Base-by-base conservation (phyloP, 53 echinoderm and acorn worm genomes). In the Paelopatides confundens region DNA sequence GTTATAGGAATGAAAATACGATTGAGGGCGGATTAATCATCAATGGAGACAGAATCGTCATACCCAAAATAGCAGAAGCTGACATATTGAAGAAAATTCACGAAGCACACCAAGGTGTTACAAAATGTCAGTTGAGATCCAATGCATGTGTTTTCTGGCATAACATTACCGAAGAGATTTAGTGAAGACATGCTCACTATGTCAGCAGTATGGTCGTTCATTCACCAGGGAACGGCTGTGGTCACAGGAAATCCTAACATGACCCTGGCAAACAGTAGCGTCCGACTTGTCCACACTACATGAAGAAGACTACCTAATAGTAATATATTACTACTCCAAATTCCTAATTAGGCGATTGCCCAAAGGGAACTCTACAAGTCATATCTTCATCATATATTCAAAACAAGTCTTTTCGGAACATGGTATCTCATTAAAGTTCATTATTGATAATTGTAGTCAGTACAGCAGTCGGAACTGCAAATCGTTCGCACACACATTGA, bases 321-420 rank as follows among this genome's bases (percentile, higher is more conserved):
- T 85, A 13, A 81, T 85, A 17, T 81, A 89, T 40, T 93, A 93
- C 35, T 86, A 93, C 66, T 86, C 89, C n/a, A 89, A 93, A 64
- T 90, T 69, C 69, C 40, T 17, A 64, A 54, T 89, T 10, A 34
- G 77, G 38, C 90, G 87, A 38, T 29, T 87, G 28, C 84, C 85
- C 49, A 70, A 35, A 23, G 85, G 62, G 1, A 74, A 69, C 28
- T 62, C 66, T n/a, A 93, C 63, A 26, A 86, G 93, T 30, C 12
- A 34, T 4, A 65, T 85, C 24, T 58, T 93, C 10, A 40, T 94
- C 15, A 70, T 31, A 0, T n/a, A 34, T 2, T 81, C 81, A 4
- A 92, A 94, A 65, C 29, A 71, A 6, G 89, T 92, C 5, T 94
- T 94, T 70, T 86, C 89, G 29, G 94, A 91, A 31, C 87, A 94